Evolutionary conservation across 1,140 invertebrate species (phyloP), one percentile per base, ranked within the genome.

Genomic region (Hestina assimilis): DNA sequence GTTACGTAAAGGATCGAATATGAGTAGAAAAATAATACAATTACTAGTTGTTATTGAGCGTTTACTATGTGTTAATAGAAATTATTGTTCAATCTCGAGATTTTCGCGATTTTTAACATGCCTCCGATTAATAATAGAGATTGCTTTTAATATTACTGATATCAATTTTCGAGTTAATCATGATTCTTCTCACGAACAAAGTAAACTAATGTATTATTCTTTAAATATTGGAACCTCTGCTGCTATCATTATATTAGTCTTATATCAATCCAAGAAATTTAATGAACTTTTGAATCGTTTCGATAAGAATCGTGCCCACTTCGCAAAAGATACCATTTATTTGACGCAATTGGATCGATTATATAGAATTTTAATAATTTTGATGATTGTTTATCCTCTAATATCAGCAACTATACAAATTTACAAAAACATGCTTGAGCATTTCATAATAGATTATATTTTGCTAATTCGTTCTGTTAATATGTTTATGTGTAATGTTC

Each of bases 251-350:
- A 1, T 63, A 11, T 45, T 60, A 15, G 52, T 50, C 3, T 46
- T 23, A 3, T 61, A 45, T 19, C 17, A 59, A 7, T 29, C 59
- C 3, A 59, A 63, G 29, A 46, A 20, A 20, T 69, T 66, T 17
- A 11, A 24, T 11, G 31, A 24, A 4, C 28, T 66, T 1, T 12
- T 28, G 0, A 14, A 7, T n/a, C 29, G 33, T 3, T 29, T 62
- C 11, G 24, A 31, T 20, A 11, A 45, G 2, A 47, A 24, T 17
- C 46, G 56, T 7, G n/a, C 15, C 6, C 43, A 40, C 8, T 62
- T 62, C 23, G n/a, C 17, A 14, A 15, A 51, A 6, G 53, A 62
- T 14, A 9, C 11, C 1, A 17, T 21, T 0, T 59, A 60, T 15
- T 9, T 14, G 2, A 53, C 31, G 17, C 12, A 51, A 43, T 8